phyloP scores from a whole-genome alignment of 2,797 vertebrate genomes.

The Synaphobranchus kaupii region DNA sequence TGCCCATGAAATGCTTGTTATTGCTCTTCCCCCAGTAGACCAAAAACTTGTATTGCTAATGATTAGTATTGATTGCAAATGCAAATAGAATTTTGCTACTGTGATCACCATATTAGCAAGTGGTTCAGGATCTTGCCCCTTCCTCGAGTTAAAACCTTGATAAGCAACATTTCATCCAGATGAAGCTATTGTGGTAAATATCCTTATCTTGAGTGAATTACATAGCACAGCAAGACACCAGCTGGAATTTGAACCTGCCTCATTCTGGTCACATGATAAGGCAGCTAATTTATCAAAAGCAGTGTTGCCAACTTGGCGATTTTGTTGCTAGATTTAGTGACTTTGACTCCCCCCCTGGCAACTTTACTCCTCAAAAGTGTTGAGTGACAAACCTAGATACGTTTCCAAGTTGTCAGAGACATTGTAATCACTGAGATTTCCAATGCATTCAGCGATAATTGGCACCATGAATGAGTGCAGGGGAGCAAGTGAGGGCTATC shows the following conservation, averaged over 20 bases:
- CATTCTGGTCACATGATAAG: neutral
- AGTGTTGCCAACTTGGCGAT: neutral
- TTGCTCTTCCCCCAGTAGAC: neutral
- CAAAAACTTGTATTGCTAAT: neutral
- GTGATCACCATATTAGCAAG: neutral
- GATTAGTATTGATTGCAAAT: conserved; percentile 6
- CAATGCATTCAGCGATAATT: neutral
- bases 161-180: neutral
- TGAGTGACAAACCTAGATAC: neutral
- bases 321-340: neutral
- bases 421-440: neutral
- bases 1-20: neutral
- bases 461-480: neutral
- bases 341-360: neutral
- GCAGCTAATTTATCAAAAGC: neutral
- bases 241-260: neutral
- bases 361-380: neutral
- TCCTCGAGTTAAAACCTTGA: neutral
- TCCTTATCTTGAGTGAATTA: neutral
- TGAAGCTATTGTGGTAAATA: neutral
- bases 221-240: neutral
- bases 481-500: neutral
- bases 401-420: neutral
- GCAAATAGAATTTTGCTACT: conserved; percentile 3
- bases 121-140: neutral